These are phyloP conservation scores for Nannoperca australis DNA, from an alignment of 2,797 vertebrate species.

Conservation along the genomic window DNA sequence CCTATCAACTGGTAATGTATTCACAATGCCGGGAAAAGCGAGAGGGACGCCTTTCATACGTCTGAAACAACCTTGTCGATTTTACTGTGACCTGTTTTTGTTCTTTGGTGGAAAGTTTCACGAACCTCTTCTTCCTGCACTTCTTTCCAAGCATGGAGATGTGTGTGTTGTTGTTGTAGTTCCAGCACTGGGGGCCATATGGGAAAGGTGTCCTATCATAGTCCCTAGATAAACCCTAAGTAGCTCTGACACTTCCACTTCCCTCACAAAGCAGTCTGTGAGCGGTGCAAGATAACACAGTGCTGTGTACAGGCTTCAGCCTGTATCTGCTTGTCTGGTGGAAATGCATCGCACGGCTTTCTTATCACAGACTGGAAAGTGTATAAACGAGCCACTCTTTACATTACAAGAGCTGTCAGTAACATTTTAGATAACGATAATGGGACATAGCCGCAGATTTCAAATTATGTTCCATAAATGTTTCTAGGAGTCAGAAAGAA, in stretches of 20 bases:
- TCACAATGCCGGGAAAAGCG: conserved; percentile 80
- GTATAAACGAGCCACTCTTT: conserved; percentile 59
- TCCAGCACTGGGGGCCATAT: conserved; percentile 48
- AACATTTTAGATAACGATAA: conserved; percentile 21
- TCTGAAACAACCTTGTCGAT: conserved; percentile 69
- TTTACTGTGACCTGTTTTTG: conserved; percentile 67
- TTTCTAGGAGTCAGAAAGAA: background rate
- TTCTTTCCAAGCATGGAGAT: conserved; percentile 32
- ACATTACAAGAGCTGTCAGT: conserved; percentile 43
- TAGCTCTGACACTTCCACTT: conserved; percentile 76
- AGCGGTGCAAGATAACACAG: conserved; percentile 70
- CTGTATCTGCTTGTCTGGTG: conserved; percentile 40
- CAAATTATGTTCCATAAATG: background rate
- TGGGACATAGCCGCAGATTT: background rate
- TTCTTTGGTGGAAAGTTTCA: conserved; percentile 61
- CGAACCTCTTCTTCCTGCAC: conserved; percentile 1
- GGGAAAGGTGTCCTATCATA: conserved; percentile 73
- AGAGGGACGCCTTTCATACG: conserved; percentile 74
- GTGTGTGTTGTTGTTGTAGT: conserved; percentile 48
- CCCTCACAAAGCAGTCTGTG: conserved; percentile 80
- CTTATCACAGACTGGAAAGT: conserved; percentile 65
- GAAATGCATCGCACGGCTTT: conserved; percentile 16
- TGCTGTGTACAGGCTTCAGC: conserved; percentile 53
- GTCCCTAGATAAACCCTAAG: conserved; percentile 76
- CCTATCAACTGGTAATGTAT: conserved; percentile 86